phyloP scores from a whole-genome alignment of 2,888 invertebrate species.

The Nemotelus nigrinus region DNA sequence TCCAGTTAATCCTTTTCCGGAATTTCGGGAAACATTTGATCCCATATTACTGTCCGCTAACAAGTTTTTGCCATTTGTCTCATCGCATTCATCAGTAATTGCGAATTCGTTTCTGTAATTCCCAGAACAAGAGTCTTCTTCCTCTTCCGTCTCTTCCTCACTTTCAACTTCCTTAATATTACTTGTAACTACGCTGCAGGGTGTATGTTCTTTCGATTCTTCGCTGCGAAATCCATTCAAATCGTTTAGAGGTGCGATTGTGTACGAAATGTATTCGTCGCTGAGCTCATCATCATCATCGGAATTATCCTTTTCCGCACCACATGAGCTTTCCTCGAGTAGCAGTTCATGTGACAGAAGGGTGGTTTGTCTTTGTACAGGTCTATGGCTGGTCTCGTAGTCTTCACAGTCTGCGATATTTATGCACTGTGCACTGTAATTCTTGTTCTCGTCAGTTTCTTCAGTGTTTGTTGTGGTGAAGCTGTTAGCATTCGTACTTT shows the following conservation, averaged over 20 bases:
- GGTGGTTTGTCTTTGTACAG: slow-evolving; percentile 18
- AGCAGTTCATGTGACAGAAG: slow-evolving; percentile 36
- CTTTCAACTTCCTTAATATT: background rate
- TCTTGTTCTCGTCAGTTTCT: slow-evolving; percentile 30
- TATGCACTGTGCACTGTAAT: slow-evolving; percentile 26
- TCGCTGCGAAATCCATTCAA: slow-evolving; percentile 21
- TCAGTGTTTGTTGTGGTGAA: background rate
- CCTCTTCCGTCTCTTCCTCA: background rate
- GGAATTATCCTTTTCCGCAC: slow-evolving; percentile 17
- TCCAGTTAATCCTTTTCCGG: slow-evolving; percentile 67
- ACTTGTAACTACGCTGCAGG: background rate
- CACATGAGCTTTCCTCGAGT: slow-evolving; percentile 9
- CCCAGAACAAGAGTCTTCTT: background rate
- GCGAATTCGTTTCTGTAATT: background rate
- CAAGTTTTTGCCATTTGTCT: background rate
- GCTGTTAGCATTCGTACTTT: background rate
- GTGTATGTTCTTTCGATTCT: slow-evolving; percentile 11
- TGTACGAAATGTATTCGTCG: slow-evolving; percentile 33
- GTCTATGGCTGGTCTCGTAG: slow-evolving; percentile 13
- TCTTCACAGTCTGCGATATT: slow-evolving; percentile 37
- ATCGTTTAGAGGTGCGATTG: slow-evolving; percentile 3
- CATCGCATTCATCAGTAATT: background rate
- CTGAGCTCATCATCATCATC: slow-evolving; percentile 36
- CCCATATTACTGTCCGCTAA: slow-evolving; percentile 69
- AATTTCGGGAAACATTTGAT: slow-evolving; percentile 81